These are phyloP conservation scores for Panzeria rudis DNA, from an alignment of 2,888 invertebrate genomes.

Conservation along the genomic window DNA sequence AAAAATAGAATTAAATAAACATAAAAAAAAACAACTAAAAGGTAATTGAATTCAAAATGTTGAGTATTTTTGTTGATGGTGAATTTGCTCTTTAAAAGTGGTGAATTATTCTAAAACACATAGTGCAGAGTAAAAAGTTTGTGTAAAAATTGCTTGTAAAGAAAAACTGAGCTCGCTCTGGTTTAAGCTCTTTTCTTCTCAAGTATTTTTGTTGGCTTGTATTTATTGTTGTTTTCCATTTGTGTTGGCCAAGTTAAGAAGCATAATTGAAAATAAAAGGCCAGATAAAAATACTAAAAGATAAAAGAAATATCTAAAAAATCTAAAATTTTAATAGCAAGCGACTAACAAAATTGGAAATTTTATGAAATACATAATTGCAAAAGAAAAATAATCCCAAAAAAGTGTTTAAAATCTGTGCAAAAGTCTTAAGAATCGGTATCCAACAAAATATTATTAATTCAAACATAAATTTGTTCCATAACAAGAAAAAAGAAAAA, in stretches of 20 bases:
- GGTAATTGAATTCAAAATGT: conserved; percentile 50
- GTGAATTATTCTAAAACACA: conserved; percentile 36
- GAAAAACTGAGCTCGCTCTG: conserved; percentile 35
- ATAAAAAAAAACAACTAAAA: conserved; percentile 33
- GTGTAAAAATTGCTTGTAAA: conserved; percentile 1
- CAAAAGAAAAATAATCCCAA: neutral
- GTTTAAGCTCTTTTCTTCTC: conserved; percentile 20
- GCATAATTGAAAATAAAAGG: conserved; percentile 55
- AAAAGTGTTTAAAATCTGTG: neutral
- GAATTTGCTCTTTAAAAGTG: conserved; percentile 27
- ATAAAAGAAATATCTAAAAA: conserved; percentile 38
- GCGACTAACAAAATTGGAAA: neutral
- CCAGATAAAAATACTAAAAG: conserved; percentile 29
- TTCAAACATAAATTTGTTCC: neutral
- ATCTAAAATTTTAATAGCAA: neutral
- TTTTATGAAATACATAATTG: conserved; percentile 6
- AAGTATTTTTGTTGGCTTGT: conserved; percentile 25
- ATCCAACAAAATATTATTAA: neutral
- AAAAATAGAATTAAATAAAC: conserved; percentile 19
- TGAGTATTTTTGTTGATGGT: conserved; percentile 23
- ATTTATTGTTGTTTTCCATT: conserved; percentile 26
- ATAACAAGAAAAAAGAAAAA: neutral
- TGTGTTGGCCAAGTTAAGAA: conserved; percentile 66
- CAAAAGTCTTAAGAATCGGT: too few species aligned
- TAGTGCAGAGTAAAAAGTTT: conserved; percentile 3